Evolutionary conservation across 2,797 vertebrate species (phyloP), one percentile per base, ranked within the genome.

Genomic region (Pachyuromys duprasi): DNA sequence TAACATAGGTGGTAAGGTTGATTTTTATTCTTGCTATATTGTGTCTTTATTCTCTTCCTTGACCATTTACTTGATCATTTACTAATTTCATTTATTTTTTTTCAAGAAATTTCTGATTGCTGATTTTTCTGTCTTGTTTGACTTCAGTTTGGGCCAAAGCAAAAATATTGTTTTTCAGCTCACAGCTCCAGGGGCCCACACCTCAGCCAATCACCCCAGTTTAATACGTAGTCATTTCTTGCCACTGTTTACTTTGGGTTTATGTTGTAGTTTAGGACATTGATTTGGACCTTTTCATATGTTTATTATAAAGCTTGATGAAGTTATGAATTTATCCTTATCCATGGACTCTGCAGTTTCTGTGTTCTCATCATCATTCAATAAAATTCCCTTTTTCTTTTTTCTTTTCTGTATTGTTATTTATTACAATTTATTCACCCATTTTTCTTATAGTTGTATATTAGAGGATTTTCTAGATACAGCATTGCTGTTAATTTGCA

Each of bases 401-500:
- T 49, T 49, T 49, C 8, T 49, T 49, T 49, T 49, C 49, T 49
- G 8, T 49, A 49, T 49, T 49, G 11, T 49, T 49, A 49, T 49
- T 11, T 11, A 49, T 49, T 49, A 49, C 49, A 49, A 1, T 49
- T 49, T 49, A 1, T 49, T 49, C 49, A 49, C 28, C 15, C 20
- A 2, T 49, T 42, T 78, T 92, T 86, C 24, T 62, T 78, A 18
- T 28, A 70, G 36, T 57, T 81, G 72, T 24, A 36, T 26, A 18
- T 65, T 75, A 80, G 57, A 22, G 7, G 5, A 55, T 62, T 81
- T 88, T 91, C 72, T 60, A 67, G 55, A 24, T 79, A 60, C 1
- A 26, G 67, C 75, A 69, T 80, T 93, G n/a, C 2, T 93, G 4
- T 67, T 80, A 91, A 84, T 95, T 94, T 81, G 69, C 69, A 39